Base-by-base conservation (phyloP, 2,113 vertebrate genomes). In the Uropsilus gracilis region DNA sequence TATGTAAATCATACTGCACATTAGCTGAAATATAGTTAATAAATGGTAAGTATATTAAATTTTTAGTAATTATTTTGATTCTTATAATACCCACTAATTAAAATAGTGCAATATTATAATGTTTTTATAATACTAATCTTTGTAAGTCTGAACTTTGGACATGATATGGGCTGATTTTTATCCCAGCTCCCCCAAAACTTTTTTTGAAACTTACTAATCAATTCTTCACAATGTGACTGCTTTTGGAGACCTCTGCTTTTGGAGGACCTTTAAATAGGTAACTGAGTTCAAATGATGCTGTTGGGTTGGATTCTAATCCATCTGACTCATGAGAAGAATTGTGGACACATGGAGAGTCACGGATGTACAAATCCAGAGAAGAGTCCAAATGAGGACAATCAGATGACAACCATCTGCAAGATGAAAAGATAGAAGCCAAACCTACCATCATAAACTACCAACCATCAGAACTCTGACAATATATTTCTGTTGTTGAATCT, bases 331-430 rank as follows among this genome's bases (percentile, higher is more conserved):
- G 11, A 28, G 50, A 75, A 75, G 39, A 34, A 28, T n/a, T 26
- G 69, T 86, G 44, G 32, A 44, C 46, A 66, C 3, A 17, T 1
- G 68, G 14, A 77, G 18, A 69, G 14, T 34, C 7, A 30, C 2
- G 8, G 3, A 39, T n/a, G 8, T 6, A 20, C 1, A 4, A 16
- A 2, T 0, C 73, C 2, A 37, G 44, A 73, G 39, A n/a, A 59
- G 28, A 39, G 42, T 50, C 8, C 13, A 28, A 5, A 1, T 30
- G 59, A 72, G 2, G 6, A 80, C 26, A 78, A 0, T 63, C 17
- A 44, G 24, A 86, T 76, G 42, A 1, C 8, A 11, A 3, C 2
- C 8, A 44, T 1, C 8, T 61, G 18, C 5, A 93, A 89, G 39
- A 4, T 3, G 30, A 68, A 28, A 10, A 75, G 9, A 80, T 50